phyloP scores from a whole-genome alignment of 2,888 invertebrate genomes.

The Drosophila nigritarsus region DNA sequence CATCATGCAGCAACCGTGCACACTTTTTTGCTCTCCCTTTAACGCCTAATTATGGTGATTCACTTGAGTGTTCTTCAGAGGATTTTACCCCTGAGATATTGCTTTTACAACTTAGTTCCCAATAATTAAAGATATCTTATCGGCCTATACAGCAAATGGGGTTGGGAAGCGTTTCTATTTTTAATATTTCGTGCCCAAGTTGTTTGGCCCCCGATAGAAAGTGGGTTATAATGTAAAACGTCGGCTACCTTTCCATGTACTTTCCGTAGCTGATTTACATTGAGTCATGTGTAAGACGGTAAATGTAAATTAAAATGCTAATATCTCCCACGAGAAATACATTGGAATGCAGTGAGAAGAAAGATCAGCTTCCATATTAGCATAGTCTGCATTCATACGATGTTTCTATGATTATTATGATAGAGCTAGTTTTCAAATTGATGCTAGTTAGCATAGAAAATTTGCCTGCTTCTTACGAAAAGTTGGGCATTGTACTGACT shows the following conservation, averaged over 20 bases:
- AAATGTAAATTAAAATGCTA: slow-evolving; percentile 60
- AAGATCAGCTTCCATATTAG: slow-evolving; percentile 24
- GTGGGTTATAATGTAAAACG: slow-evolving; percentile 53
- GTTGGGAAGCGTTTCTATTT: not conserved
- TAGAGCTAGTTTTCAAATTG: not conserved
- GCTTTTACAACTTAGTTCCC: not conserved
- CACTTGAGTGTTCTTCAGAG: not conserved
- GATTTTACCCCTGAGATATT: not conserved
- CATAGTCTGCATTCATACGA: slow-evolving; percentile 45
- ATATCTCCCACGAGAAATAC: slow-evolving; percentile 41
- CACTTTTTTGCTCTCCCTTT: not conserved
- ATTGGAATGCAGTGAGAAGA: slow-evolving; percentile 14
- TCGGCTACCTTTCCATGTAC: slow-evolving; percentile 31
- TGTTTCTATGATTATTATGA: not conserved
- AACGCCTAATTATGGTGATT: slow-evolving; percentile 3
- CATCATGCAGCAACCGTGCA: not conserved
- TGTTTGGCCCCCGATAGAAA: slow-evolving; percentile 25
- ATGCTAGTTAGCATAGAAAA: not conserved
- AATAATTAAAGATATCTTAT: not conserved
- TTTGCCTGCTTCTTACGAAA: not conserved
- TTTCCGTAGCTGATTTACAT: slow-evolving; percentile 56
- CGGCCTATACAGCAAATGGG: not conserved
- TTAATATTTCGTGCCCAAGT: slow-evolving; percentile 5
- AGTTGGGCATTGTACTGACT: not conserved
- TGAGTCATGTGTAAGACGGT: slow-evolving; percentile 57